Evolutionary conservation across 2,113 vertebrate species (phyloP).

Genomic region (Vidua chalybeata): DNA sequence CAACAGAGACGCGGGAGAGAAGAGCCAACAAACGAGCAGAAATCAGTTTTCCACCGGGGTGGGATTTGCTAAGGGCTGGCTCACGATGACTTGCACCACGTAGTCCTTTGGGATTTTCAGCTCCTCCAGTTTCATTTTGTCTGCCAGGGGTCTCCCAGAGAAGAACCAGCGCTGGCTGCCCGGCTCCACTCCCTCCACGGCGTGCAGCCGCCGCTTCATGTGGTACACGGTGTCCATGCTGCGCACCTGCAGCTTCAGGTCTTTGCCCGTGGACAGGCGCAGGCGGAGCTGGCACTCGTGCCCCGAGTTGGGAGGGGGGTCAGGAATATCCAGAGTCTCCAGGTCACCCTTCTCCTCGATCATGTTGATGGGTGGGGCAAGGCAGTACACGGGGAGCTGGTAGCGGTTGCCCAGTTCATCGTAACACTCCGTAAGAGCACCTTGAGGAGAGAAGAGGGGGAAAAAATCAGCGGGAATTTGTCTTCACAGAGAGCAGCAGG

Average conservation of each 20-base stretch:
- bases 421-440: slow-evolving; percentile 95
- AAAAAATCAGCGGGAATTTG: not conserved
- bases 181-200: slow-evolving; percentile 86
- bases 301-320: slow-evolving; percentile 82
- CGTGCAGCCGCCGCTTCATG: slow-evolving; percentile 93
- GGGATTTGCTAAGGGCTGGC: slow-evolving; percentile 87
- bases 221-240: slow-evolving; percentile 92
- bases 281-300: slow-evolving; percentile 93
- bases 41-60: slow-evolving; percentile 87
- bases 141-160: slow-evolving; percentile 93
- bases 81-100: slow-evolving; percentile 97
- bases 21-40: not conserved
- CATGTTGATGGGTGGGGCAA: slow-evolving; percentile 96
- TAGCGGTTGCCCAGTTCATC: slow-evolving; percentile 98
- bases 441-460: slow-evolving; percentile 63
- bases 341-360: slow-evolving; percentile 92
- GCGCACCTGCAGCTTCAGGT: slow-evolving; percentile 89
- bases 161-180: slow-evolving; percentile 96
- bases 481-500: too few relatives aligned
- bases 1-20: slow-evolving; percentile 19
- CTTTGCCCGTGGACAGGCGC: slow-evolving; percentile 93
- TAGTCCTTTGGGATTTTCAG: slow-evolving; percentile 98
- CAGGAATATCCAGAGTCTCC: slow-evolving; percentile 82
- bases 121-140: slow-evolving; percentile 95
- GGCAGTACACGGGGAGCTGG: slow-evolving; percentile 97